Conservation (phyloP, 2,113 vertebrate genomes). For the Cheirogaleus medius region DNA sequence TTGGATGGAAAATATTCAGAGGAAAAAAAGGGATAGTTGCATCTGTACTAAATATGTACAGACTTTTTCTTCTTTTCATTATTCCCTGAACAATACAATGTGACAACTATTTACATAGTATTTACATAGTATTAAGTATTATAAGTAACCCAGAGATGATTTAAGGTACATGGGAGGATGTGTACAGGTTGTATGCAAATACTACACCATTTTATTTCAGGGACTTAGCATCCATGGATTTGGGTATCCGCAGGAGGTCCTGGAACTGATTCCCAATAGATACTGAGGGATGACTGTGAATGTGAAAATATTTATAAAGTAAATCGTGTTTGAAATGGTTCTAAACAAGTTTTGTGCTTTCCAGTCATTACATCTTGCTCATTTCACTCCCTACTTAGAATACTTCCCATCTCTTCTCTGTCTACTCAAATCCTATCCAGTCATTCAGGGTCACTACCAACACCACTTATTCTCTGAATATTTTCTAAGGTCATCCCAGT, state of each 20-base stretch:
- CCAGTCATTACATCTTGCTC: neutral
- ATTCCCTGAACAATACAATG: neutral
- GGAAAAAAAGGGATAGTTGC: neutral
- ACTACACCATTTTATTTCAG: neutral
- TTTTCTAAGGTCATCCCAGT: neutral
- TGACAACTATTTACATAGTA: neutral
- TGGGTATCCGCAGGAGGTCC: neutral
- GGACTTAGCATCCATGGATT: neutral
- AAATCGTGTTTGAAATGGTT: neutral
- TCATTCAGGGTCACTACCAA: neutral
- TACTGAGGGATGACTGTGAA: neutral
- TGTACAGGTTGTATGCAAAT: neutral
- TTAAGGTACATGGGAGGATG: neutral
- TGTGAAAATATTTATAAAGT: constrained; percentile 2
- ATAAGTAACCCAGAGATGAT: neutral
- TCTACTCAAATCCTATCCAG: neutral
- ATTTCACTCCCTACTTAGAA: neutral
- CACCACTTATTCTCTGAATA: neutral
- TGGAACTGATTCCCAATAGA: neutral
- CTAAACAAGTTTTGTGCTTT: neutral
- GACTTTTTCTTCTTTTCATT: neutral
- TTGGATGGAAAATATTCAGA: neutral
- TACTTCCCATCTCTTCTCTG: neutral
- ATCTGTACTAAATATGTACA: neutral
- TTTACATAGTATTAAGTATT: neutral